Percentiles rank a stretch among this genome's conserved stretches.
Conservation (phyloP, 1,140 invertebrate genomes). For the Sycobia sp. region DNA sequence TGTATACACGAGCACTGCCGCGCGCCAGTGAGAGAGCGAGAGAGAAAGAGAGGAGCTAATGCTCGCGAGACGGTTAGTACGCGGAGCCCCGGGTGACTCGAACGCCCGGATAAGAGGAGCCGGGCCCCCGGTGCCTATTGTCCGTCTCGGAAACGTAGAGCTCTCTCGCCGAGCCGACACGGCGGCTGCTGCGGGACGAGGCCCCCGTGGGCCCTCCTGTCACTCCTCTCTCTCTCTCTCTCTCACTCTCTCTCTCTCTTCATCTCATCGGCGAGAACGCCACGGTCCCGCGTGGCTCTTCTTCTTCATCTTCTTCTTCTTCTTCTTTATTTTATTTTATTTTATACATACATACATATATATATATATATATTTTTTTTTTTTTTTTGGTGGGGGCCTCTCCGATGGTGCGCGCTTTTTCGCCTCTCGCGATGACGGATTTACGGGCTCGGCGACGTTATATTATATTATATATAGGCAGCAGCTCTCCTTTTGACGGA, state of each 20-base stretch:
- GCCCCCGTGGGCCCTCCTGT: background rate
- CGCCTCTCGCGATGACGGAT: too few species aligned
- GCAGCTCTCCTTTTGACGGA: too few species aligned
- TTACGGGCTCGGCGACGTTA: too few species aligned
- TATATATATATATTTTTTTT: too few species aligned
- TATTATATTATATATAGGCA: too few species aligned
- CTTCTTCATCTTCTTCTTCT: background rate
- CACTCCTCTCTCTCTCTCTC: background rate
- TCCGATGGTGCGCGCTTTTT: too few species aligned
- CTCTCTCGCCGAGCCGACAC: background rate
- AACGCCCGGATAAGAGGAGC: constrained; percentile 60
- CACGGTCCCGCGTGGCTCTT: background rate
- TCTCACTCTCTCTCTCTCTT: constrained; percentile 4
- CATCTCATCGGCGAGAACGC: too few species aligned
- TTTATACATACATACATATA: background rate
- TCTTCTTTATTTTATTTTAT: background rate
- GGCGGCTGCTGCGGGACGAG: background rate
- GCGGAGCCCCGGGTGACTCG: constrained; percentile 52
- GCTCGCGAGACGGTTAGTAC: constrained; percentile 56
- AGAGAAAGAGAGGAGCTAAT: constrained; percentile 38
- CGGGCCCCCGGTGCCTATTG: constrained; percentile 52
- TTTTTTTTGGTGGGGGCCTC: too few species aligned
- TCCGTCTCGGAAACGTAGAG: constrained; percentile 33
- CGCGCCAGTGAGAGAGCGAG: background rate
- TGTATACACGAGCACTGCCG: background rate